These are phyloP conservation scores for Corythoichthys haematopterus DNA, from an alignment of 2,113 vertebrate species.

Conservation along the genomic window DNA sequence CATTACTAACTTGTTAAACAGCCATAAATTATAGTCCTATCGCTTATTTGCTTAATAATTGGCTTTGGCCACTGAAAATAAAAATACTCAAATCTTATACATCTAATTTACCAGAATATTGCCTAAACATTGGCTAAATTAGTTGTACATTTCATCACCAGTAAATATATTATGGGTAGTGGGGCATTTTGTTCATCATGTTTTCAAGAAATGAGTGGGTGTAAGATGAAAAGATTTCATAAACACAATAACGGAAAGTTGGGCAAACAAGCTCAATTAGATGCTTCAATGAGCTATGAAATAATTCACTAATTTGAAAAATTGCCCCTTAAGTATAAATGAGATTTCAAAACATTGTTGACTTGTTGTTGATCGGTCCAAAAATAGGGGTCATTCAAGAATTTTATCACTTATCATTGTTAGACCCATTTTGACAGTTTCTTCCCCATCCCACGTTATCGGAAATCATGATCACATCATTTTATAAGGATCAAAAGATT, in stretches of 20 bases:
- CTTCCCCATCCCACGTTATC: too few species aligned
- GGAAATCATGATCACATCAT: too few species aligned
- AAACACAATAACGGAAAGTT: constrained; percentile 24
- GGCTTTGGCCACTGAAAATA: background rate
- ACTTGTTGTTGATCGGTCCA: constrained; percentile 3
- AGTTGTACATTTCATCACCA: background rate
- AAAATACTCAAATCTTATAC: background rate
- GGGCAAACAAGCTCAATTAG: constrained; percentile 48
- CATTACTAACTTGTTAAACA: too few species aligned
- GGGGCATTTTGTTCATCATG: background rate
- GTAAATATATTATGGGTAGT: background rate
- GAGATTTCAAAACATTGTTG: constrained; percentile 13
- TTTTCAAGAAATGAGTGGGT: background rate
- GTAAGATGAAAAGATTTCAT: constrained; percentile 18
- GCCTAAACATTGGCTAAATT: background rate
- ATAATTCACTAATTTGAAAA: constrained; percentile 41
- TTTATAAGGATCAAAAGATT: too few species aligned
- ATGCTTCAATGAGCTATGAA: constrained; percentile 55
- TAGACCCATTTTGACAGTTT: too few species aligned
- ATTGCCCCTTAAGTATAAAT: constrained; percentile 30
- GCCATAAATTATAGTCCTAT: background rate
- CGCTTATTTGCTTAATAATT: background rate
- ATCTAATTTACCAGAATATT: background rate
- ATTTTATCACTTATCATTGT: too few species aligned
- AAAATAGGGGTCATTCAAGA: constrained; percentile 30